A percentile compares a stretch with the other conserved stretches of the same genome.
phyloP scores from a whole-genome alignment of 1,140 invertebrate species.

The Lysiphlebus fabarum region DNA sequence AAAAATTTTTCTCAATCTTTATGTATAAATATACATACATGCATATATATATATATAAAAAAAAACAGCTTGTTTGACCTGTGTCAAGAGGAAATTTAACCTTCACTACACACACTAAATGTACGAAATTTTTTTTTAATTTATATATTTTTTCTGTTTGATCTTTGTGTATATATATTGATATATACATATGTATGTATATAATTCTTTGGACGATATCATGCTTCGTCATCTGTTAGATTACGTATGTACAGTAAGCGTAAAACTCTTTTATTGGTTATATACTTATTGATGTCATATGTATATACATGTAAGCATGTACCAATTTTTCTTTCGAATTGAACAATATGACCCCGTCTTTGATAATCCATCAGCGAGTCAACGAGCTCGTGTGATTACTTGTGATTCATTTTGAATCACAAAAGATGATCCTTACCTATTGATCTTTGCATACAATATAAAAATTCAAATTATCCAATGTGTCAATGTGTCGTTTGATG shows the following conservation, averaged over 20 bases:
- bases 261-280: background rate
- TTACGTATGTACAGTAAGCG: background rate
- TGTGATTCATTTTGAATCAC: conserved; percentile 14
- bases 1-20: conserved; percentile 4
- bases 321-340: background rate
- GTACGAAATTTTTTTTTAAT: background rate
- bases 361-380: conserved; percentile 7
- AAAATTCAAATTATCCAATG: too few species aligned
- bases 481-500: too few species aligned
- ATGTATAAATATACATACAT: too few species aligned
- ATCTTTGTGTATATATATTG: conserved; percentile 3
- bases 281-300: background rate
- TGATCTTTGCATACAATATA: background rate
- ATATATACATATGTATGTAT: conserved; percentile 1
- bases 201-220: conserved; percentile 13
- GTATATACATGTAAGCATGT: background rate
- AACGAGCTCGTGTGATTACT: conserved; percentile 11
- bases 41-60: too few species aligned
- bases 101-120: background rate
- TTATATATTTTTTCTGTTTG: background rate
- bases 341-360: too few species aligned
- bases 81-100: conserved; percentile 24
- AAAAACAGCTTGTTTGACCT: conserved; percentile 23
- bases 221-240: conserved; percentile 10
- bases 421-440: conserved; percentile 8